Base-by-base conservation (phyloP, 2,888 invertebrate species). In the Baccha elongata region DNA sequence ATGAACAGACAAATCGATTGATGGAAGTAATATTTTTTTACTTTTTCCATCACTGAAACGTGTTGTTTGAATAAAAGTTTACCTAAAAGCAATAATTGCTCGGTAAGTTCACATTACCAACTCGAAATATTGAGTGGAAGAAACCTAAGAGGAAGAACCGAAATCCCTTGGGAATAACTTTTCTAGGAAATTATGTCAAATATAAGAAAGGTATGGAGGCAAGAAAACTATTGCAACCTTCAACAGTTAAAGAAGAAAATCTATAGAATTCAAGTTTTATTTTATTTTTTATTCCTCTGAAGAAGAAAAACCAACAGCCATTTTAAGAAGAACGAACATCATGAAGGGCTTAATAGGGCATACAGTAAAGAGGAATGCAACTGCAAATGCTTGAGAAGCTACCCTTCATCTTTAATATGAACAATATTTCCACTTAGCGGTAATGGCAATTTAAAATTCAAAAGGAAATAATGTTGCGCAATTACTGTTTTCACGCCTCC, bases 401-500 rank as follows among this genome's bases (percentile, higher is more conserved):
- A 11, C 52, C 53, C 32, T 64, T 46, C 50, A 42, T 58, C 44
- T 58, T 53, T 32, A 44, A 46, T 17, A 13, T 37, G 23, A 58
- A 37, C 37, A 74, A 68, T 68, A 72, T 72, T 13, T 52, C 60
- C 65, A 72, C 48, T 52, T 76, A 78, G 68, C 71, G 72, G 68
- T 60, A 65, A 64, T 73, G 68, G 64, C 78, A 76, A 78, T 83
- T 83, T 76, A 21, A 64, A 78, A 68, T 71, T 78, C 72, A 62
- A 72, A 62, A 64, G 62, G 68, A 81, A 81, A 72, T 73, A 78
- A 83, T 83, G 67, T 69, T 73, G 78, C 68, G 78, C 83, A 83
- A 83, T 83, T 78, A 83, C 73, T 73, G 72, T 78, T 83, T 81
- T 69, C 52, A 50, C 75, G 60, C 60, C 60, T 35, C 42, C 32